A percentile compares a stretch with the other conserved stretches of the same genome.
Conservation (phyloP, 2,797 vertebrate species). For the Enteromius fasciolatus region DNA sequence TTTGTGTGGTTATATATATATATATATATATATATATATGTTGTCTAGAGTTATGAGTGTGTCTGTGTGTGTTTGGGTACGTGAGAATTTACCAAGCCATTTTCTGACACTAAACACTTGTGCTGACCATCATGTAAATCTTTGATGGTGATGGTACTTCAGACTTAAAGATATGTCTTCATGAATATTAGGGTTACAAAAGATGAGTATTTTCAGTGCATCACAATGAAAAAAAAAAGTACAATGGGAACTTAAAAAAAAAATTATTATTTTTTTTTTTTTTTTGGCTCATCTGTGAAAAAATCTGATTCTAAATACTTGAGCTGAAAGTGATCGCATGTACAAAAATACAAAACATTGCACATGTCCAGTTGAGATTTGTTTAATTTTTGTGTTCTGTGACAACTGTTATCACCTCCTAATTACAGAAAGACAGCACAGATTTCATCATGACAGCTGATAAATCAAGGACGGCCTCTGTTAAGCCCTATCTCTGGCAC, state of each 20-base stretch:
- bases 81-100: constrained; percentile 44
- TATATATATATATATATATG: not conserved
- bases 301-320: not conserved
- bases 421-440: constrained; percentile 23
- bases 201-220: not conserved
- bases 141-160: constrained; percentile 13
- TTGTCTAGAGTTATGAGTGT: constrained; percentile 9
- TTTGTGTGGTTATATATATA: not conserved
- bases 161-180: not conserved
- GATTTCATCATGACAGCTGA: constrained; percentile 6
- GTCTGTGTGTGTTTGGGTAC: constrained; percentile 14
- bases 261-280: not conserved
- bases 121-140: constrained; percentile 10
- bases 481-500: constrained; percentile 27
- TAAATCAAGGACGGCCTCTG: constrained; percentile 8
- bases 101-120: constrained; percentile 35
- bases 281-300: not conserved
- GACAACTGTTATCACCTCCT: constrained; percentile 3
- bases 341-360: constrained; percentile 12
- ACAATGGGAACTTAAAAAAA: constrained; percentile 21
- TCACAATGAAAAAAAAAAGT: not conserved
- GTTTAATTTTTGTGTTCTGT: constrained; percentile 20
- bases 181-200: not conserved
- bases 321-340: constrained; percentile 26
- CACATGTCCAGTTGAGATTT: constrained; percentile 36